Evolutionary conservation across 2,797 vertebrate species (phyloP).

Genomic region (Salmo trutta): DNA sequence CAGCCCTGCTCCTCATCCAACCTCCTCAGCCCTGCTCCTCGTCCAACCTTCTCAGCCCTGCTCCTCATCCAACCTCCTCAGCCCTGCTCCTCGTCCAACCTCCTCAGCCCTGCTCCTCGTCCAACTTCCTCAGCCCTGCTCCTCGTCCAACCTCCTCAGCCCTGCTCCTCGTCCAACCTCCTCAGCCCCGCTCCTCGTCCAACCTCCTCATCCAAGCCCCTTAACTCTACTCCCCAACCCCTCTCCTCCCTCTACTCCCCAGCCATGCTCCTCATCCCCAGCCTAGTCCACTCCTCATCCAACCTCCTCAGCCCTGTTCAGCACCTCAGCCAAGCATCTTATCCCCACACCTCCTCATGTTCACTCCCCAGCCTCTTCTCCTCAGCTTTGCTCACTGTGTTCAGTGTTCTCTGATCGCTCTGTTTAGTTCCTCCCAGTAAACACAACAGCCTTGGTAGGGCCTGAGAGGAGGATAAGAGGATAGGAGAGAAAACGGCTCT

Average conservation of each 20-base stretch:
- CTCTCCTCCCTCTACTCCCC: not conserved
- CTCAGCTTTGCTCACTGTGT: not conserved
- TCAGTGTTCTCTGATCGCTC: constrained; percentile 17
- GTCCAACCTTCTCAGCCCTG: no score
- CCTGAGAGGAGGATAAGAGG: not conserved
- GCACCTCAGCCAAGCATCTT: not conserved
- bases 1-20: no score
- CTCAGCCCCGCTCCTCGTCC: no score
- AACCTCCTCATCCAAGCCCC: no score
- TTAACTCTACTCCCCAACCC: no score
- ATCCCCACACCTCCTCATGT: not conserved
- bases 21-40: no score
- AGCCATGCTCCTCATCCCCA: not conserved
- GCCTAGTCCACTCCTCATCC: not conserved
- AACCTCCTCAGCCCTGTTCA: not conserved
- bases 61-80: no score
- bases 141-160: not conserved
- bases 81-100: no score
- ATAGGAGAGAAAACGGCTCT: constrained; percentile 33
- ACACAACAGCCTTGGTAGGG: constrained; percentile 45
- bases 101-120: no score
- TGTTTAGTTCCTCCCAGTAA: constrained; percentile 53
- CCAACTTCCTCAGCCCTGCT: not conserved
- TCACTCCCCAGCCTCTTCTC: not conserved
- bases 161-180: no score